phyloP scores from a whole-genome alignment of 2,888 invertebrate genomes.

The Drosophila nigricruria region DNA sequence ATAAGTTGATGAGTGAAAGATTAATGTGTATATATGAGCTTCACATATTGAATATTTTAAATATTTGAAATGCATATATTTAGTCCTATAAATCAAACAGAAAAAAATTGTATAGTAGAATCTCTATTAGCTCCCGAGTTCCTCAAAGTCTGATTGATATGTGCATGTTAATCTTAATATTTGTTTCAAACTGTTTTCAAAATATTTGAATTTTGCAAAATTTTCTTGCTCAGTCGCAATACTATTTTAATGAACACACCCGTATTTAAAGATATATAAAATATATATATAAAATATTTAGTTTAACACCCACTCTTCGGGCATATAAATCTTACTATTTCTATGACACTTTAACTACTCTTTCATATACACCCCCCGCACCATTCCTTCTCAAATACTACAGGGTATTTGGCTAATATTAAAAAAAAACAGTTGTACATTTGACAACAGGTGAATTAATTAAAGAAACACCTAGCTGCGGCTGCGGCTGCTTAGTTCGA shows the following conservation, averaged over 20 bases:
- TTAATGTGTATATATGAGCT: no score
- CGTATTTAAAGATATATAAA: neutral
- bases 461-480: constrained; percentile 63
- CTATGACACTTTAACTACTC: neutral
- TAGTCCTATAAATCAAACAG: no score
- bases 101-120: no score
- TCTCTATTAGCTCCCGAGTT: neutral
- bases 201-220: no score
- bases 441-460: constrained; percentile 72
- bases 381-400: neutral
- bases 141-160: neutral
- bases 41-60: no score
- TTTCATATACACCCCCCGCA: neutral
- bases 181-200: no score
- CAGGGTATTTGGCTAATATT: constrained; percentile 30
- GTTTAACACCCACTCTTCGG: no score
- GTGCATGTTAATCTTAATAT: neutral
- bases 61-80: no score
- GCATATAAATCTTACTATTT: neutral
- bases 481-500: constrained; percentile 13
- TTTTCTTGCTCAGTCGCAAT: neutral
- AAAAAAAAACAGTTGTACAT: constrained; percentile 48
- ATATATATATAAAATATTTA: neutral
- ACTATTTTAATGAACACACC: neutral
- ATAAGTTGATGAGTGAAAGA: neutral